These are phyloP conservation scores for Psammodynastes pulverulentus DNA, from an alignment of 2,113 vertebrate genomes.

Conservation along the genomic window DNA sequence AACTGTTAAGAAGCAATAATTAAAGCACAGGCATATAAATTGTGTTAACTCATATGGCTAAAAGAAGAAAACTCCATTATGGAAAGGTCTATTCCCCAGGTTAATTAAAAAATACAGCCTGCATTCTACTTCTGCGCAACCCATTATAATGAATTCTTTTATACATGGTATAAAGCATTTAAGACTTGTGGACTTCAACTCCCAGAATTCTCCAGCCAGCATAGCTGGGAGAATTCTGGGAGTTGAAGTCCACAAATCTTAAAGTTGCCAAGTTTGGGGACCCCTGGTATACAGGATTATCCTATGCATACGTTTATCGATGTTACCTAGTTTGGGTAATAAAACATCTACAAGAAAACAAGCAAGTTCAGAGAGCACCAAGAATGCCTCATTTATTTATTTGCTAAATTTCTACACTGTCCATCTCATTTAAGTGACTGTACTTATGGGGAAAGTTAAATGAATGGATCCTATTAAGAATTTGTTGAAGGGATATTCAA, in stretches of 20 bases:
- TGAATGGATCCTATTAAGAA: background rate
- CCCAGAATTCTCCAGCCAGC: no score
- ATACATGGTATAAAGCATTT: background rate
- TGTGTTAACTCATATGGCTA: background rate
- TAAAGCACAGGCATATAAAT: background rate
- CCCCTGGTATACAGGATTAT: background rate
- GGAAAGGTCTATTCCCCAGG: background rate
- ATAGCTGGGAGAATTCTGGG: no score
- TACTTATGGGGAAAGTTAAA: background rate
- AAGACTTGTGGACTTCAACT: no score
- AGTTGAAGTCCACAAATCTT: no score
- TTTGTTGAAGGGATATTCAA: background rate
- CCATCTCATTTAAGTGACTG: background rate
- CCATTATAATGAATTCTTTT: background rate
- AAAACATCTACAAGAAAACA: background rate
- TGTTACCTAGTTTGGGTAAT: background rate
- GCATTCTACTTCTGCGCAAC: background rate
- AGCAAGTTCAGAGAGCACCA: background rate
- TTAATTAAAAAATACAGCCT: background rate
- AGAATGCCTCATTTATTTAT: background rate
- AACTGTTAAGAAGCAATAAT: background rate
- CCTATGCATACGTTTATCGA: background rate
- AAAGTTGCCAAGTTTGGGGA: no score
- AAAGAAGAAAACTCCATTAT: background rate
- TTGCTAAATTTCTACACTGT: background rate